Base-by-base conservation (phyloP, 1,140 invertebrate genomes). In the Hylaeus volcanicus region DNA sequence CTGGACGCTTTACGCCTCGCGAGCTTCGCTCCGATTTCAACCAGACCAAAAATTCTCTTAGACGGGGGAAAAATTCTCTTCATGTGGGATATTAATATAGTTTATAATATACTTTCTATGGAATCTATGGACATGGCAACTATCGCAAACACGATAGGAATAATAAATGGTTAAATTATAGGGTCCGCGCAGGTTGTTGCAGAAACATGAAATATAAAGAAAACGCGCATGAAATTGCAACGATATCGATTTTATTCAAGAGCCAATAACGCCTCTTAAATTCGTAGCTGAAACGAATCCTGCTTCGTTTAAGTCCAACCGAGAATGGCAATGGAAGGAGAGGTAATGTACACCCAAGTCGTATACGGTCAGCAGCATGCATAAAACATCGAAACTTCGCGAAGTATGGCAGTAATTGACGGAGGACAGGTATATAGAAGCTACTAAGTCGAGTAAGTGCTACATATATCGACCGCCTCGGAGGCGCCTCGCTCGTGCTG, bases 361-460 rank as follows among this genome's bases (percentile, higher is more conserved):
- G 1, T 45, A 37, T 64, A 64, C 39, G 43, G 43, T 43, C 70
- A 51, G 51, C 77, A 63, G 14, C 26, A 45, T 60, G 45, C 70
- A 61, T 81, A 75, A 69, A 75, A 70, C 75, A 74, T 84, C 69
- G 58, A 60, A 58, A 45, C 45, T 48, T 43, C 70, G 51, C 74
- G 64, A 79, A 86, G 82, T 79, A 69, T 70, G 39, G 74, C 55
- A 82, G 66, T 82, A 82, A 84, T 86, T 79, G 83, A 86, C 66
- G 74, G 81, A 82, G 68, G 75, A 79, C 74, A 76, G 71, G 66
- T 81, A 70, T 58, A 76, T 14, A 41, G 68, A 73, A 55, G 73
- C 15, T 70, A 58, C 51, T 45, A 51, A 39, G 53, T 15, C 39
- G 9, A 55, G 73, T 51, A 51, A 51, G 9, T 11, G 9, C 51